Evolutionary conservation across 2,888 invertebrate genomes (phyloP), one percentile per base, ranked within the genome.

Genomic region (Tillus elongatus): DNA sequence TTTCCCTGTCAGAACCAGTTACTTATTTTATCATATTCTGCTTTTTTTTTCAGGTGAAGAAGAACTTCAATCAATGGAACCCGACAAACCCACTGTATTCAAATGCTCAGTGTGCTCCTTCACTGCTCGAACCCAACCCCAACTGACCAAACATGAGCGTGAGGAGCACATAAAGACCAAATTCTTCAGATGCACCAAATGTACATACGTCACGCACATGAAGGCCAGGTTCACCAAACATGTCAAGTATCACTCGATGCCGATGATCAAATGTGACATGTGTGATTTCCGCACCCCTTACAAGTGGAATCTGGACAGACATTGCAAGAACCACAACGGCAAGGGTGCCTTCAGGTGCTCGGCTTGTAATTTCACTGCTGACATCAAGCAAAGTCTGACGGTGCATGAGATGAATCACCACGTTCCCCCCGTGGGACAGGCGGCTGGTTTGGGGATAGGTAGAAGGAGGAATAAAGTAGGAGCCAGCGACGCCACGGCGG

Each of bases 251-350:
- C 91, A 91, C 64, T 86, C 88, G 40, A 89, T 88, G 85, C 91
- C 85, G 52, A 90, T 88, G 84, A 90, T 89, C 51, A 90, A 91
- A 66, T 95, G 93, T 64, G 82, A 82, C 39, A 80, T 87, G 63
- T 95, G 95, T 66, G 89, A 91, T 59, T 95, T 93, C 63, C 80
- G 86, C 45, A 91, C 92, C 11, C 89, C 91, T 13, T 87, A 87
- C 70, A 82, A 82, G 64, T 91, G 91, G 84, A 93, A 93, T 67
- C 72, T 90, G 65, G 93, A 93, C 61, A 75, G 93, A 4, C 95
- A 95, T 63, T 85, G 87, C 73, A 85, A 87, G 66, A 90, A 90
- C 62, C 91, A 92, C 68, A 84, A 81, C 44, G 88, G 88, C 2
- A 78, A 73, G 37, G 89, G 88, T 9, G 79, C 80, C 44, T 87